Evolutionary conservation across 2,113 vertebrate genomes (phyloP).

Genomic region (Paratilapia polleni): DNA sequence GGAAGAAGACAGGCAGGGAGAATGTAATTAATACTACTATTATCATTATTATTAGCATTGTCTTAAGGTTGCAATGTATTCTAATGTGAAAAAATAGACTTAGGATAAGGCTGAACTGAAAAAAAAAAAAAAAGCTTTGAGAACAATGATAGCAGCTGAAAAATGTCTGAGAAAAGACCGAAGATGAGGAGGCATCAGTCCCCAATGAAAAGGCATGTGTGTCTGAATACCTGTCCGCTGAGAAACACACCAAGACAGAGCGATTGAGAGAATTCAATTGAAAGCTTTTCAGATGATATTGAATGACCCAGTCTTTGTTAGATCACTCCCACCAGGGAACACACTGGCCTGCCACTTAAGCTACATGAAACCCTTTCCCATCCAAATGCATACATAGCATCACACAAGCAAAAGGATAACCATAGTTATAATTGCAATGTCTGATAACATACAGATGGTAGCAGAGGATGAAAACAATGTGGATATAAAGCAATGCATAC

Average conservation of each 20-base stretch:
- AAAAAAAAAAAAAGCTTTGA: neutral
- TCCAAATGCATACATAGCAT: constrained; percentile 9
- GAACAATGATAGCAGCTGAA: neutral
- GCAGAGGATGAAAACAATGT: neutral
- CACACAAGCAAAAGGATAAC: constrained; percentile 44
- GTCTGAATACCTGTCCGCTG: constrained; percentile 32
- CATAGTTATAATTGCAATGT: constrained; percentile 8
- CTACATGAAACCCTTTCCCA: constrained; percentile 35
- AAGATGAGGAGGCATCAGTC: neutral
- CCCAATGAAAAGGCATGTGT: constrained; percentile 8
- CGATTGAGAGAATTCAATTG: constrained; percentile 35
- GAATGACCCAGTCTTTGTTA: constrained; percentile 54
- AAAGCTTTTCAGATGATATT: constrained; percentile 43
- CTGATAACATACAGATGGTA: constrained; percentile 11
- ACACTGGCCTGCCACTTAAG: constrained; percentile 16
- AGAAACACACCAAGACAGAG: constrained; percentile 9
- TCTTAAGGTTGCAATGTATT: neutral
- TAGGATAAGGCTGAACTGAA: neutral
- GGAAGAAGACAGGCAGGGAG: neutral
- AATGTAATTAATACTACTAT: neutral
- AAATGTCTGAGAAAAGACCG: neutral
- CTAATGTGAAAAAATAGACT: neutral
- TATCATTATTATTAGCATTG: neutral
- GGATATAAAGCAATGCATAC: neutral
- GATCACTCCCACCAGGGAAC: constrained; percentile 47